phyloP scores from a whole-genome alignment of 2,888 invertebrate genomes.

The Hesperia comma region DNA sequence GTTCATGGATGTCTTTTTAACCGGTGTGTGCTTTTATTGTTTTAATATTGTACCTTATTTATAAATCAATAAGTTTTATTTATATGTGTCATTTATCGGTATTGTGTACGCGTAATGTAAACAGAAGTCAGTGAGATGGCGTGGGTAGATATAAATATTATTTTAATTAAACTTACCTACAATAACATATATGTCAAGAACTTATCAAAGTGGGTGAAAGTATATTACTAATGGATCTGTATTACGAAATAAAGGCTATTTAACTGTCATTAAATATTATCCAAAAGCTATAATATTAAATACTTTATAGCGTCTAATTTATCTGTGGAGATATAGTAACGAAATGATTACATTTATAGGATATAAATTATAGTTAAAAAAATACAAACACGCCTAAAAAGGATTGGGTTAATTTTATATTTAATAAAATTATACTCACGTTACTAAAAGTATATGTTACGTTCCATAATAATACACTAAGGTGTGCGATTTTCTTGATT shows the following conservation, averaged over 20 bases:
- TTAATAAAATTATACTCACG: too few species aligned
- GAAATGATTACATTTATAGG: too few species aligned
- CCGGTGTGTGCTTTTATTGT: slow-evolving; percentile 71
- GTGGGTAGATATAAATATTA: slow-evolving; percentile 35
- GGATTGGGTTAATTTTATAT: too few species aligned
- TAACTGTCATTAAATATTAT: too few species aligned
- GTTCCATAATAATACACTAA: neutral
- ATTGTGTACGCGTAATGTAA: slow-evolving; percentile 28
- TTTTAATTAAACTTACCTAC: slow-evolving; percentile 12
- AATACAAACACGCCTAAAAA: too few species aligned
- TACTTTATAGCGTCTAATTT: too few species aligned
- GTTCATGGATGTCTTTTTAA: slow-evolving; percentile 84
- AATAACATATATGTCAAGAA: neutral
- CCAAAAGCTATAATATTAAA: too few species aligned
- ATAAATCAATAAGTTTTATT: slow-evolving; percentile 15
- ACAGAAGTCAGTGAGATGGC: slow-evolving; percentile 14
- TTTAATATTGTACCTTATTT: slow-evolving; percentile 31
- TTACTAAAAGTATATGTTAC: neutral
- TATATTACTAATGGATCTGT: too few species aligned
- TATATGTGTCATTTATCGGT: slow-evolving; percentile 9
- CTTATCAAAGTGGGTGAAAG: neutral
- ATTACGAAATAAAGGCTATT: too few species aligned
- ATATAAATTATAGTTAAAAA: too few species aligned
- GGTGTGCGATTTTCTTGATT: slow-evolving; percentile 3
- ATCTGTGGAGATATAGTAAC: too few species aligned